phyloP scores from a whole-genome alignment of 2,888 invertebrate genomes.

The Pasiphila rectangulata region DNA sequence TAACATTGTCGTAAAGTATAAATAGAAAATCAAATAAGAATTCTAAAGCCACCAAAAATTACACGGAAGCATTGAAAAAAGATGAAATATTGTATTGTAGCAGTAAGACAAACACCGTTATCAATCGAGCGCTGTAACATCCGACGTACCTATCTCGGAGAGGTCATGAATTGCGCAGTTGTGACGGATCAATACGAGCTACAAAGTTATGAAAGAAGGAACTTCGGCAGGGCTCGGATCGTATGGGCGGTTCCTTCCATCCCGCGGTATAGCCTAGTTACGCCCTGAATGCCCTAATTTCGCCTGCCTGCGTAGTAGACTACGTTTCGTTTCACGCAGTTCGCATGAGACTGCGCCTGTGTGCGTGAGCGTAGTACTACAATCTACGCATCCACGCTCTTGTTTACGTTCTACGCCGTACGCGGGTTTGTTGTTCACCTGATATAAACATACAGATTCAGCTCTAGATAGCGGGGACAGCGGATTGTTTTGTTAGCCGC shows the following conservation, averaged over 20 bases:
- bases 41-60: conserved; percentile 4
- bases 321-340: conserved; percentile 49
- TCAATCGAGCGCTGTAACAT: conserved; percentile 52
- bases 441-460: conserved; percentile 30
- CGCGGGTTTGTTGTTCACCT: conserved; percentile 13
- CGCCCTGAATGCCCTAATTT: conserved; percentile 80
- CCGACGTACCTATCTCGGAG: conserved; percentile 50
- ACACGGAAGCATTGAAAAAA: conserved; percentile 8
- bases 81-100: conserved; percentile 20
- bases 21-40: no score
- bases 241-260: conserved; percentile 72
- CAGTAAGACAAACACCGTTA: conserved; percentile 36
- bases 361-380: conserved; percentile 51
- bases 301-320: conserved; percentile 57
- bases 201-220: conserved; percentile 80
- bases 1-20: no score
- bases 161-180: conserved; percentile 77
- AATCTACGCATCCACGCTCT: conserved; percentile 35
- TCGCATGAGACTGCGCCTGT: conserved; percentile 43
- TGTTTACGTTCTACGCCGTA: conserved; percentile 28
- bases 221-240: conserved; percentile 76
- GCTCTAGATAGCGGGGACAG: conserved; percentile 24
- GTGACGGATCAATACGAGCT: conserved; percentile 77
- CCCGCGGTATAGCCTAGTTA: conserved; percentile 77
- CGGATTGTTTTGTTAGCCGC: conserved; percentile 4